A percentile compares a stretch with the other conserved stretches of the same genome.
phyloP scores from a whole-genome alignment of 2,797 vertebrate species.

The Megalops cyprinoides region DNA sequence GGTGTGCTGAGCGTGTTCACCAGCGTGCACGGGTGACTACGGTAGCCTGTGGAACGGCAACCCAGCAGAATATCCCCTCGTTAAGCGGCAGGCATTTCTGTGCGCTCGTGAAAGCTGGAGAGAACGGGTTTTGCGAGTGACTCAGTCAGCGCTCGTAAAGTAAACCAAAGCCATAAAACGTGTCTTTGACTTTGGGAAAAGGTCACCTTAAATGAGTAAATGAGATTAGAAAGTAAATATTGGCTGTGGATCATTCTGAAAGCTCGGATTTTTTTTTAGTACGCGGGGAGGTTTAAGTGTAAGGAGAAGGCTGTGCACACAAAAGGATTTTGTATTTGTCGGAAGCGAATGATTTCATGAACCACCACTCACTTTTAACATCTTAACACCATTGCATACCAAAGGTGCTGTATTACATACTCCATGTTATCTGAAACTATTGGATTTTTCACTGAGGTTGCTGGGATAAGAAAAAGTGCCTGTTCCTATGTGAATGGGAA shows the following conservation, averaged over 20 bases:
- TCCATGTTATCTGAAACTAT: too few relatives aligned
- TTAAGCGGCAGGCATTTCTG: neutral
- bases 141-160: neutral
- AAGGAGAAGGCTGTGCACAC: too few relatives aligned
- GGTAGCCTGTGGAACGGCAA: neutral
- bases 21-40: neutral
- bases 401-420: too few relatives aligned
- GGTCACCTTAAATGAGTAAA: neutral
- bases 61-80: neutral
- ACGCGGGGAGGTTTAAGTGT: neutral
- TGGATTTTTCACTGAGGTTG: too few relatives aligned
- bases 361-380: too few relatives aligned
- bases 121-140: neutral
- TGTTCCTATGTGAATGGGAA: too few relatives aligned
- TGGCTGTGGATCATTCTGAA: neutral
- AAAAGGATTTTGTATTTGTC: too few relatives aligned
- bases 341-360: too few relatives aligned
- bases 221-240: constrained; percentile 10
- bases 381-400: too few relatives aligned
- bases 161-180: neutral
- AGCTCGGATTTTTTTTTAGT: neutral
- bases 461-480: too few relatives aligned
- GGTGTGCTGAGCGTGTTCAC: neutral
- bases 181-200: constrained; percentile 1
- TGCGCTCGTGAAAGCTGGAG: neutral